A percentile compares a stretch with the other conserved stretches of the same genome.
Conservation (phyloP, 2,113 vertebrate genomes). For the Spheniscus mendiculus region DNA sequence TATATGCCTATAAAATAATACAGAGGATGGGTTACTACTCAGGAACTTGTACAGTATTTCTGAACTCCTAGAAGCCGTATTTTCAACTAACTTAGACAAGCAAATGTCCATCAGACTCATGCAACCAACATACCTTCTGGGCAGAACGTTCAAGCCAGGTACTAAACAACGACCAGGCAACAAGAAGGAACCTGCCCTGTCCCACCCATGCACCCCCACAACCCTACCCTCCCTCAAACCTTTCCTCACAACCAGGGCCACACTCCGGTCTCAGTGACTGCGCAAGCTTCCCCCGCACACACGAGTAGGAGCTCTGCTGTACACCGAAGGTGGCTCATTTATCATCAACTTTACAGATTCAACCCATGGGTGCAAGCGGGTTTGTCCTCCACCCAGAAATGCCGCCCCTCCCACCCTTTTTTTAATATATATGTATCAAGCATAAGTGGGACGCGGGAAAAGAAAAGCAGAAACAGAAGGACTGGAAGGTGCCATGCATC, state of each 20-base stretch:
- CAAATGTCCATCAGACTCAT: background rate
- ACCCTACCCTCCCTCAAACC: background rate
- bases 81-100: background rate
- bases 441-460: background rate
- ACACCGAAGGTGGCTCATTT: background rate
- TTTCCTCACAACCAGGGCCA: background rate
- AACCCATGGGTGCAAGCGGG: background rate
- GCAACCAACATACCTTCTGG: background rate
- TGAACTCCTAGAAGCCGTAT: background rate
- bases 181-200: background rate
- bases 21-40: background rate
- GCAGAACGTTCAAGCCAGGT: background rate
- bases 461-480: background rate
- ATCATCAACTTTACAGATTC: background rate
- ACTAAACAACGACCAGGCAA: background rate
- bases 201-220: background rate
- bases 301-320: background rate
- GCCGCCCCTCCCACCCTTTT: accelerated
- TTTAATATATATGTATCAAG: background rate
- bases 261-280: background rate
- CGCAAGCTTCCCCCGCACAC: accelerated
- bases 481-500: background rate
- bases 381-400: background rate
- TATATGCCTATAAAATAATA: background rate
- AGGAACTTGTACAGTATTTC: background rate